A percentile compares a stretch with the other conserved stretches of the same genome.
Evolutionary conservation across 2,797 vertebrate genomes (phyloP).

Genomic region (Siniperca undulata): DNA sequence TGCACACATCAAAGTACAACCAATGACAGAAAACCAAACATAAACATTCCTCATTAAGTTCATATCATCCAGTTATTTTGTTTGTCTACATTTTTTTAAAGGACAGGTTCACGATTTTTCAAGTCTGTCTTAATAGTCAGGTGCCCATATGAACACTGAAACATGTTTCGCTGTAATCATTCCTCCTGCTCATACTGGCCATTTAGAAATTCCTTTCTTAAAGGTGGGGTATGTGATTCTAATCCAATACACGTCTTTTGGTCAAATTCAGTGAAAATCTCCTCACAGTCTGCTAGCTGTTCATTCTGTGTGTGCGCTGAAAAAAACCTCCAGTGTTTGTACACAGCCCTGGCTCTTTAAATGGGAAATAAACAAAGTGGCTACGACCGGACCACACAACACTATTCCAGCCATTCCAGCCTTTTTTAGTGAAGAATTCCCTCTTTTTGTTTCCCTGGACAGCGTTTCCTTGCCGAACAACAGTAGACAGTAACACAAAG

Average conservation of each 20-base stretch:
- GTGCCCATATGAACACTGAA: neutral
- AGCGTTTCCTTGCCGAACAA: too few species aligned
- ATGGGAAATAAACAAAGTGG: too few species aligned
- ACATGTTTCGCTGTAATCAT: neutral
- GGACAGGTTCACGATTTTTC: neutral
- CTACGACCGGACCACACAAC: too few species aligned
- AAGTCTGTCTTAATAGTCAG: neutral
- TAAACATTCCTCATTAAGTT: neutral
- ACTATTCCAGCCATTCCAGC: too few species aligned
- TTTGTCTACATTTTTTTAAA: neutral
- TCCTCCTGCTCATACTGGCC: neutral
- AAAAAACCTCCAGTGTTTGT: too few species aligned
- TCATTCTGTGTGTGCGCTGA: too few species aligned
- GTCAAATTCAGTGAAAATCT: too few species aligned
- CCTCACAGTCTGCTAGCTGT: too few species aligned
- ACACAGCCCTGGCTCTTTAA: too few species aligned
- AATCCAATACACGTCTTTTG: too few species aligned
- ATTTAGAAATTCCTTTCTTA: neutral
- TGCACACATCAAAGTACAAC: neutral
- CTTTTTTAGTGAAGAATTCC: neutral
- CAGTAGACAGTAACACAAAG: too few species aligned
- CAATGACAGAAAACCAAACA: neutral
- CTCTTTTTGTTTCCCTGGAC: neutral
- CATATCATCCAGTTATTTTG: neutral
- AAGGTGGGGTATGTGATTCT: too few species aligned